phyloP scores from a whole-genome alignment of 1,140 invertebrate genomes.

The Drosophila melanogaster region Release_6_plus_ISO1_MT NT_033779.5:779501-780000 shows the following conservation, averaged over 20 bases:
- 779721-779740: background rate
- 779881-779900: conserved; percentile 1
- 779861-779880: too few relatives aligned
- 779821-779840: too few relatives aligned
- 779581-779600: conserved; percentile 56
- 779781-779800: too few relatives aligned
- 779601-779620: conserved; percentile 17
- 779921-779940: background rate
- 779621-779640: conserved; percentile 69
- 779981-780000: conserved; percentile 70
- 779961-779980: conserved; percentile 66
- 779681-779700: conserved; percentile 39
- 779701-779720: conserved; percentile 26
- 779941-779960: background rate
- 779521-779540: background rate
- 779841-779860: too few relatives aligned
- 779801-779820: too few relatives aligned
- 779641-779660: conserved; percentile 33
- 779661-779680: conserved; percentile 36
- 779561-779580: conserved; percentile 17
- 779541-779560: conserved; percentile 5
- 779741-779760: background rate
- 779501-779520: conserved; percentile 23
- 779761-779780: too few relatives aligned
- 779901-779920: conserved; percentile 1